A percentile compares a stretch with the other conserved stretches of the same genome.
phyloP scores from a whole-genome alignment of 2,113 vertebrate genomes.

The Paramisgurnus dabryanus region DNA sequence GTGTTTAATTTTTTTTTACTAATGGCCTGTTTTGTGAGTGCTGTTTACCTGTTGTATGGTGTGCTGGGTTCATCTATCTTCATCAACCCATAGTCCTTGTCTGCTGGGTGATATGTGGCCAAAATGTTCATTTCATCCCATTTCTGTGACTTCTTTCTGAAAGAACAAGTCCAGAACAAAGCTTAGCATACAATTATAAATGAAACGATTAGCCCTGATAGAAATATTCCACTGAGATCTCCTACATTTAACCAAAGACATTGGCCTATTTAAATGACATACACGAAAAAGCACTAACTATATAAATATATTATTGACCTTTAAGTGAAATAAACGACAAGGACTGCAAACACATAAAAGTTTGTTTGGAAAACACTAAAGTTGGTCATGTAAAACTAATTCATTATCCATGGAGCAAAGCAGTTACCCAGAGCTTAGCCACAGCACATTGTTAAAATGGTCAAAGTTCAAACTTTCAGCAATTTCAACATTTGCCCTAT shows the following conservation, averaged over 20 bases:
- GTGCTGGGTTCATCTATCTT: slow-evolving; percentile 99
- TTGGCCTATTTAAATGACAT: slow-evolving; percentile 38
- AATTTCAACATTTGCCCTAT: no score
- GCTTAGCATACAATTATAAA: slow-evolving; percentile 27
- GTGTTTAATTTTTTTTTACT: background rate
- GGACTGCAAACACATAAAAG: background rate
- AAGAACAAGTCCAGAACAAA: slow-evolving; percentile 50
- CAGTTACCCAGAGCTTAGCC: no score
- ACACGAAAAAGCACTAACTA: no score
- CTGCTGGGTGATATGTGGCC: slow-evolving; percentile 94
- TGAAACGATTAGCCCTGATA: slow-evolving; percentile 31
- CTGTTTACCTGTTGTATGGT: slow-evolving; percentile 87
- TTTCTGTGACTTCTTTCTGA: slow-evolving; percentile 96
- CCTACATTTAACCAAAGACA: slow-evolving; percentile 16
- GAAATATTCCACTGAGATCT: slow-evolving; percentile 36
- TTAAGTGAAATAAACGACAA: background rate
- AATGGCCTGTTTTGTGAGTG: background rate
- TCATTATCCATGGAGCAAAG: no score
- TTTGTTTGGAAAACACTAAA: no score
- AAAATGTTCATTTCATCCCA: slow-evolving; percentile 99
- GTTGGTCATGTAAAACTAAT: background rate
- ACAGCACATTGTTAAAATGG: no score
- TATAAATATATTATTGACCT: no score
- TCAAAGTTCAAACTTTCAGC: no score
- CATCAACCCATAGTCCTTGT: slow-evolving; percentile 98